Conservation (phyloP, 2,113 vertebrate genomes). For the Ictalurus punctatus region DNA sequence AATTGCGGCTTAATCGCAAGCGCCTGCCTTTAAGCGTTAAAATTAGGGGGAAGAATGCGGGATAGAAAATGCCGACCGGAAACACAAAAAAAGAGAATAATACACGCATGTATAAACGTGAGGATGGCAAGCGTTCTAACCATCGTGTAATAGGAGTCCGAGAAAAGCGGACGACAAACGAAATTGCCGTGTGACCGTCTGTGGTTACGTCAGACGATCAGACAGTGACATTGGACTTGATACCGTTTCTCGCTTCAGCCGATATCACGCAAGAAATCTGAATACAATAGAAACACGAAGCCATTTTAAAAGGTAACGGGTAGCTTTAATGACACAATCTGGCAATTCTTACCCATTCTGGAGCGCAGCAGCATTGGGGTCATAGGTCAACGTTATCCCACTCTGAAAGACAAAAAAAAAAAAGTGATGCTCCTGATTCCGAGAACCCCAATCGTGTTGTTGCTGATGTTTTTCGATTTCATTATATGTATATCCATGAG, state of each 20-base stretch:
- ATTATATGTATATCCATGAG: background rate
- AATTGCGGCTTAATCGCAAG: no score
- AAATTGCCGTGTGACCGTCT: background rate
- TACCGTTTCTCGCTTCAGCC: background rate
- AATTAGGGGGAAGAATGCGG: no score
- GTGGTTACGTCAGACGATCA: background rate
- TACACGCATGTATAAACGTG: background rate
- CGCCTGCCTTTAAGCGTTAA: no score
- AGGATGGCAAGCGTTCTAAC: background rate
- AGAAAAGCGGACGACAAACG: background rate
- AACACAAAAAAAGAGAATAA: no score
- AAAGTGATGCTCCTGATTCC: background rate
- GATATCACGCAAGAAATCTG: background rate
- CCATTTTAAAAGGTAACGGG: background rate
- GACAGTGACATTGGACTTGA: background rate
- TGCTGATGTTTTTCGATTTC: background rate
- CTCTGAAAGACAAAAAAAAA: constrained; percentile 73
- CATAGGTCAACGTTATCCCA: constrained; percentile 96
- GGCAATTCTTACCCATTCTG: constrained; percentile 87
- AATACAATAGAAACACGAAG: background rate
- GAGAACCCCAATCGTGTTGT: background rate
- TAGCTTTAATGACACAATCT: background rate
- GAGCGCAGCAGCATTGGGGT: constrained; percentile 92
- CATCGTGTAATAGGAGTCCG: background rate
- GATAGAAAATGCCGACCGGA: background rate